Percentiles rank a stretch among this genome's conserved stretches.
Evolutionary conservation across 2,113 vertebrate species (phyloP).

Genomic region (Daphoenositta chrysoptera): DNA sequence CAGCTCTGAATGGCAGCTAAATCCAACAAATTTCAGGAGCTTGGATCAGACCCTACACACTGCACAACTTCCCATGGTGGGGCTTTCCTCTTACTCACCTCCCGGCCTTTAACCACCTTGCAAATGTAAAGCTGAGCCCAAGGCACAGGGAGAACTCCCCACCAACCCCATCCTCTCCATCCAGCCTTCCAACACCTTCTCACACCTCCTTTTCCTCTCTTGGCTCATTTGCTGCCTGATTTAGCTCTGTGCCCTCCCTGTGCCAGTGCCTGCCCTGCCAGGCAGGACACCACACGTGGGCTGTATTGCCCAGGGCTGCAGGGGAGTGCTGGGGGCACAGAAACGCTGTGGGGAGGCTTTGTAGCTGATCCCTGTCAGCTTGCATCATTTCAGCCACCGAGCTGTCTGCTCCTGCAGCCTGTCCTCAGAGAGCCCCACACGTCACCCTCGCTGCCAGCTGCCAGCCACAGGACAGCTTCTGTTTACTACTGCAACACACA

Average conservation of each 20-base stretch:
- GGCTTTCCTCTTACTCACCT: not conserved
- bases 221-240: not conserved
- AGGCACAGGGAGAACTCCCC: not conserved
- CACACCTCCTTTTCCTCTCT: not conserved
- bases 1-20: not conserved
- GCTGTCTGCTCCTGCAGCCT: not conserved
- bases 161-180: not conserved
- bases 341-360: not conserved
- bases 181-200: not conserved
- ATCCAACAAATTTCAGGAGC: not conserved
- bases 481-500: not conserved
- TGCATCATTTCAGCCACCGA: not conserved
- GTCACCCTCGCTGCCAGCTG: not conserved
- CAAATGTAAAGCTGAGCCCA: not conserved
- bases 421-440: not conserved
- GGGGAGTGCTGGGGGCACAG: not conserved
- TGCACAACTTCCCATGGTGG: fast-evolving
- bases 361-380: not conserved
- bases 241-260: not conserved
- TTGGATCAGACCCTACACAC: not conserved
- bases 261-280: not conserved
- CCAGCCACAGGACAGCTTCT: not conserved
- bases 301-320: not conserved
- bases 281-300: not conserved
- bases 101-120: not conserved